Percentiles rank a stretch among this genome's conserved stretches.
Evolutionary conservation across 2,113 vertebrate genomes (phyloP).

Genomic region (Amazona guildingii): DNA sequence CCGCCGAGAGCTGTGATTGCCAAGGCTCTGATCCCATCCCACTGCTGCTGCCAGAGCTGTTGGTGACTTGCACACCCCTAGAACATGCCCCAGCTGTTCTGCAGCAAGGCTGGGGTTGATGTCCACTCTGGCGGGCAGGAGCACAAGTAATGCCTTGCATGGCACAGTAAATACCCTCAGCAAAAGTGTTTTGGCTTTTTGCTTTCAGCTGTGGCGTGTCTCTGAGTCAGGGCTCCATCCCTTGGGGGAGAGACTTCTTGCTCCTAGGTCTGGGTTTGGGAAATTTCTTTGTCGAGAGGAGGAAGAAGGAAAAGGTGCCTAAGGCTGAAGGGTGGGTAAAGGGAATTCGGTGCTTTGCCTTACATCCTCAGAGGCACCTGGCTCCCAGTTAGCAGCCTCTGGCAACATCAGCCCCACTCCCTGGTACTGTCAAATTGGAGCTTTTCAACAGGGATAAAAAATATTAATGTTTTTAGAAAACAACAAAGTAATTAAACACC

Average conservation of each 20-base stretch:
- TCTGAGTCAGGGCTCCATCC: not conserved
- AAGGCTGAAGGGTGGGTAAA: accelerated
- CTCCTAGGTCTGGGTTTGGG: not conserved
- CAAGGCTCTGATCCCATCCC: accelerated
- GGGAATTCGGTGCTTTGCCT: not conserved
- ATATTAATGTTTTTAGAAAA: not conserved
- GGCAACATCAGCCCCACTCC: not conserved
- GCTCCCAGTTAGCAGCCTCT: not conserved
- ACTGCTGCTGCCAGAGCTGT: not conserved
- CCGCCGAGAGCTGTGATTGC: not conserved
- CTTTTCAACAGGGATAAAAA: not conserved
- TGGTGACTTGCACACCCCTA: not conserved
- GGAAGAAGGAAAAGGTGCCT: not conserved
- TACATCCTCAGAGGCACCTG: accelerated
- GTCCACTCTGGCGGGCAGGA: accelerated
- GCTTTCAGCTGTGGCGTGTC: not conserved
- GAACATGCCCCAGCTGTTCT: not conserved
- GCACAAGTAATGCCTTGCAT: accelerated
- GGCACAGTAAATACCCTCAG: not conserved
- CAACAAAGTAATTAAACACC: constrained; percentile 24
- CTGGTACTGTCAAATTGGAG: not conserved
- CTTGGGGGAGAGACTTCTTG: not conserved
- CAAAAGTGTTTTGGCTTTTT: not conserved
- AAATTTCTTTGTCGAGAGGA: not conserved
- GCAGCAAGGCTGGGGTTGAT: not conserved